Evolutionary conservation across 1,140 invertebrate species (phyloP).

Genomic region (Drosophila suzukii): DNA sequence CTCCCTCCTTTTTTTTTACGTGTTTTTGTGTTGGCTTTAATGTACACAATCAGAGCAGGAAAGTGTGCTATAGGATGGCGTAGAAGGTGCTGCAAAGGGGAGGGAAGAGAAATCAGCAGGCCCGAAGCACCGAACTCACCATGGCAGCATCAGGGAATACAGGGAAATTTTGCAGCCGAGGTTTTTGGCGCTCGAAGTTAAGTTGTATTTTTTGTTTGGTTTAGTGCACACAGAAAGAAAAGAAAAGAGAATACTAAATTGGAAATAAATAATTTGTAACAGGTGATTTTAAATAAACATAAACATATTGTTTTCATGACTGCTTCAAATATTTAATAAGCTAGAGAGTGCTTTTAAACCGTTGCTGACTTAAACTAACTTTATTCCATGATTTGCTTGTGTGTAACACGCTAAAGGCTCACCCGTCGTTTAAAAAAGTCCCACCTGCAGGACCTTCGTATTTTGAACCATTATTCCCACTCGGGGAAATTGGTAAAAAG

Average conservation of each 20-base stretch:
- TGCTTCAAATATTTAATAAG: no score
- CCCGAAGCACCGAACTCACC: constrained; percentile 43
- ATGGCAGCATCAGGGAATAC: constrained; percentile 28
- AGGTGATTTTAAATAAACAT: no score
- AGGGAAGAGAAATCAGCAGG: constrained; percentile 32
- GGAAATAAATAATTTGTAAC: neutral
- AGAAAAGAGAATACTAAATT: neutral
- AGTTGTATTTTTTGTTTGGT: neutral
- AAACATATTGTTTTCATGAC: no score
- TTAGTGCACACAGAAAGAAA: neutral
- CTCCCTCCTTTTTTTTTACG: neutral
- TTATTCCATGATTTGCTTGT: neutral
- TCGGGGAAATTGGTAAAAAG: constrained; percentile 16
- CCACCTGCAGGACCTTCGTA: constrained; percentile 2
- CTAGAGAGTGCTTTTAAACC: no score
- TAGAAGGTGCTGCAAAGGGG: neutral
- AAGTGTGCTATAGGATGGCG: constrained; percentile 68
- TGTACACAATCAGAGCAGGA: constrained; percentile 70
- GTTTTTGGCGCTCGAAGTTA: neutral
- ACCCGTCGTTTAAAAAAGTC: neutral
- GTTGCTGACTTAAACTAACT: no score
- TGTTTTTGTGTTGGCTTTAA: constrained; percentile 26
- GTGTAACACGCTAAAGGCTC: neutral
- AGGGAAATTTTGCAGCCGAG: constrained; percentile 16
- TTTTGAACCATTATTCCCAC: neutral